These are phyloP conservation scores for Oncorhynchus mykiss DNA, from an alignment of 2,113 vertebrate species.

Conservation along the genomic window DNA sequence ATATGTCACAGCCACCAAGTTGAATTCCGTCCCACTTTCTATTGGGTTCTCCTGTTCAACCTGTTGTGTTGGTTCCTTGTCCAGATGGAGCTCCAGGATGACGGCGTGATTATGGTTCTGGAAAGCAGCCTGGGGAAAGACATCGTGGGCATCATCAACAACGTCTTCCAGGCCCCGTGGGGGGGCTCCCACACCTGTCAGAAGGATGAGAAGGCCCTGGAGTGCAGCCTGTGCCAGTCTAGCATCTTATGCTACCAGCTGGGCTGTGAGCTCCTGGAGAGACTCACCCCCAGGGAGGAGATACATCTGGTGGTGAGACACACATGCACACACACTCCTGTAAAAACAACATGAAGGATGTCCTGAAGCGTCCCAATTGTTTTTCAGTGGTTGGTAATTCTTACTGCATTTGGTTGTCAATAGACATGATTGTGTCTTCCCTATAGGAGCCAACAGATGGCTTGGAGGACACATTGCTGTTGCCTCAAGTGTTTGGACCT, in stretches of 20 bases:
- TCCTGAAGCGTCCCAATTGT: too few species aligned
- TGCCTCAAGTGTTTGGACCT: slow-evolving; percentile 79
- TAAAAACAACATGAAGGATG: background rate
- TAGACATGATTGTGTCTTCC: slow-evolving; percentile 18
- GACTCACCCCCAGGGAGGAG: slow-evolving; percentile 93
- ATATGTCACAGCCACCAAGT: too few species aligned
- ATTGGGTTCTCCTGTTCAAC: slow-evolving; percentile 10
- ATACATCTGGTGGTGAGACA: slow-evolving; percentile 94
- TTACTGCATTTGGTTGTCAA: background rate
- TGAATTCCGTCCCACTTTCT: background rate
- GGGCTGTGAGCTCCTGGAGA: slow-evolving; percentile 92
- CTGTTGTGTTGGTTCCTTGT: slow-evolving; percentile 1
- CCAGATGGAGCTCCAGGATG: slow-evolving; percentile 98
- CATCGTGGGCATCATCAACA: slow-evolving; percentile 96
- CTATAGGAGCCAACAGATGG: slow-evolving; percentile 91
- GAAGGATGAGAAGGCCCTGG: slow-evolving; percentile 91
- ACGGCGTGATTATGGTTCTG: slow-evolving; percentile 91
- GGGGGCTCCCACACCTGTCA: slow-evolving; percentile 96
- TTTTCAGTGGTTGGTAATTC: too few species aligned
- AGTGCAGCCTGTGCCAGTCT: slow-evolving; percentile 95
- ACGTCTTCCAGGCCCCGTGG: slow-evolving; percentile 98
- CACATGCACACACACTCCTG: slow-evolving; percentile 7
- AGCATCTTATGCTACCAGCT: slow-evolving; percentile 98
- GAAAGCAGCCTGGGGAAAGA: slow-evolving; percentile 93
- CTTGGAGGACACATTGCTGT: slow-evolving; percentile 91